Evolutionary conservation across 2,113 vertebrate species (phyloP).

Genomic region (Marcusenius ussheri): DNA sequence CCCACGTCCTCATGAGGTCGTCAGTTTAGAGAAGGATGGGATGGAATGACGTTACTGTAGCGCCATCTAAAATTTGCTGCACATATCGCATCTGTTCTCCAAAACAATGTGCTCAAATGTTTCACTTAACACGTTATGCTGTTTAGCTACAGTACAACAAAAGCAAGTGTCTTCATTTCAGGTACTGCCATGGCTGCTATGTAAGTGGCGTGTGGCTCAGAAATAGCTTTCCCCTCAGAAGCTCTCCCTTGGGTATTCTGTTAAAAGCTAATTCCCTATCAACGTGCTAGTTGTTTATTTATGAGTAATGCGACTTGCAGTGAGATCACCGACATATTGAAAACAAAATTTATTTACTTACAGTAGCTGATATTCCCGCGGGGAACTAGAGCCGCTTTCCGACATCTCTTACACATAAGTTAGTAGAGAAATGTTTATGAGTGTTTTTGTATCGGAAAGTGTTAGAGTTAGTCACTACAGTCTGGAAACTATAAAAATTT

Average conservation of each 20-base stretch:
- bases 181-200: neutral
- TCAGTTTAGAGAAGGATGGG: neutral
- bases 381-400: neutral
- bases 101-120: neutral
- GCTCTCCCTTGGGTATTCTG: neutral
- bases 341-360: conserved; percentile 4
- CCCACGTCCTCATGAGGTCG: neutral
- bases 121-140: neutral
- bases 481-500: neutral
- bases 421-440: neutral
- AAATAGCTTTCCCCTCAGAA: neutral
- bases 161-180: neutral
- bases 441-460: neutral
- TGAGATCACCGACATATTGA: neutral
- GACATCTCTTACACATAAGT: neutral
- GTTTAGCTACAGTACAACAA: neutral
- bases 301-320: neutral
- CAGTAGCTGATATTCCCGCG: neutral
- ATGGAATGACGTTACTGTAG: neutral
- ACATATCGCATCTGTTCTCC: neutral
- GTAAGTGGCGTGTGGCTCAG: neutral
- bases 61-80: neutral
- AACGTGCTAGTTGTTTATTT: neutral
- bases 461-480: neutral
- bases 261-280: conserved; percentile 1